A percentile compares a stretch with the other conserved stretches of the same genome.
phyloP scores from a whole-genome alignment of 2,113 vertebrate genomes.

The Phyllostomus discolor region DNA sequence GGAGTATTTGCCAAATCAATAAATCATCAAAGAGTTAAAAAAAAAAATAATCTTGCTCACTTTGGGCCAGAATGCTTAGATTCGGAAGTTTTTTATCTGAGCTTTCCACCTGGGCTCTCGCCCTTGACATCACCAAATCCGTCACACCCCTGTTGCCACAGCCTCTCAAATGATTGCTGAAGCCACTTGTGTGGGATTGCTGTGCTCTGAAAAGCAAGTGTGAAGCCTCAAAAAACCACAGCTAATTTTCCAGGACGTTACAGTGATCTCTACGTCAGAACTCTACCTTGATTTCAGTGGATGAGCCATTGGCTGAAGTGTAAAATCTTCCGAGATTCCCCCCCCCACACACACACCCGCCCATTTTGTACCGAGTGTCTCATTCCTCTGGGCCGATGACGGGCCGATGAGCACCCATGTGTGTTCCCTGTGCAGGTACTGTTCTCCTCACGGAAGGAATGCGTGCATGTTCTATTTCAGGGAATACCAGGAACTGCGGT shows the following conservation, averaged over 20 bases:
- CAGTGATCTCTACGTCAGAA: neutral
- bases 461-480: conserved; percentile 49
- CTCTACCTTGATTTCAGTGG: neutral
- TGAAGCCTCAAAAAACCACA: neutral
- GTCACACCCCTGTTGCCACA: neutral
- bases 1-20: neutral
- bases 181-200: neutral
- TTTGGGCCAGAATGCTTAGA: neutral
- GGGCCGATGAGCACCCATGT: neutral
- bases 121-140: neutral
- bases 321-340: neutral
- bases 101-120: neutral
- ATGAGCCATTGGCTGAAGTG: neutral
- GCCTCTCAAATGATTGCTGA: neutral
- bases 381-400: neutral
- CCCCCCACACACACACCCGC: no score
- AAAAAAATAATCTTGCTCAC: neutral
- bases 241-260: neutral
- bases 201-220: neutral
- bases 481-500: conserved; percentile 57
- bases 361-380: neutral
- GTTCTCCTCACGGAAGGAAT: conserved; percentile 28
- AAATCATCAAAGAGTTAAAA: neutral
- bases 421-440: conserved; percentile 14
- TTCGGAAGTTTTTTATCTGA: neutral